Conservation (phyloP, 2,113 vertebrate species). For the Apus apus region DNA sequence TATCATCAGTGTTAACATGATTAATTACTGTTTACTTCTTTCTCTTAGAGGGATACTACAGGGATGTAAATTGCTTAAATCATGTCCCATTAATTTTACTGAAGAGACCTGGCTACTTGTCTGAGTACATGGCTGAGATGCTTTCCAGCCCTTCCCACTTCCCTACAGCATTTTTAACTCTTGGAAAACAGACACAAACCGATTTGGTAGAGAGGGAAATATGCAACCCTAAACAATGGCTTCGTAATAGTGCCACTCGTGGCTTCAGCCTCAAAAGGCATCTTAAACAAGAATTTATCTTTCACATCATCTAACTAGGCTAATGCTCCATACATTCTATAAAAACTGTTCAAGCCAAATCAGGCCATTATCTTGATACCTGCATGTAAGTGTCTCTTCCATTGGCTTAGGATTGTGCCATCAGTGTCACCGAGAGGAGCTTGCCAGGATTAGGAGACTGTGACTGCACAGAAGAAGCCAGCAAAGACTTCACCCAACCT, state of each 20-base stretch:
- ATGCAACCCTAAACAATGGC: background rate
- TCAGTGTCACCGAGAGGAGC: background rate
- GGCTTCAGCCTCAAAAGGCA: background rate
- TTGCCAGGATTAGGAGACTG: background rate
- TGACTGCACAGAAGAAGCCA: background rate
- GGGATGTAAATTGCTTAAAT: background rate
- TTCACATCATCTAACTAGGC: background rate
- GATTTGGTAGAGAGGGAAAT: background rate
- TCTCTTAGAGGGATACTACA: background rate
- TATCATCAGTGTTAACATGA: background rate
- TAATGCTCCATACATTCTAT: background rate
- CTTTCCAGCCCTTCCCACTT: background rate
- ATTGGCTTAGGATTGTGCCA: background rate
- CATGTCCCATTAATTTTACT: background rate
- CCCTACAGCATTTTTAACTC: background rate
- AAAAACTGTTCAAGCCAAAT: background rate
- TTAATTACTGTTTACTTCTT: background rate
- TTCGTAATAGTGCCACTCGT: background rate
- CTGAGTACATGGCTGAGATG: background rate
- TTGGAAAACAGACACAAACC: background rate
- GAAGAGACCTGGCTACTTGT: background rate
- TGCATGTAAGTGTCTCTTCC: background rate
- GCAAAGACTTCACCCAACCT: background rate
- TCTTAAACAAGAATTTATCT: background rate
- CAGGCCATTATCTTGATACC: background rate